phyloP scores from a whole-genome alignment of 2,888 invertebrate genomes.

The Lasius platythorax region DNA sequence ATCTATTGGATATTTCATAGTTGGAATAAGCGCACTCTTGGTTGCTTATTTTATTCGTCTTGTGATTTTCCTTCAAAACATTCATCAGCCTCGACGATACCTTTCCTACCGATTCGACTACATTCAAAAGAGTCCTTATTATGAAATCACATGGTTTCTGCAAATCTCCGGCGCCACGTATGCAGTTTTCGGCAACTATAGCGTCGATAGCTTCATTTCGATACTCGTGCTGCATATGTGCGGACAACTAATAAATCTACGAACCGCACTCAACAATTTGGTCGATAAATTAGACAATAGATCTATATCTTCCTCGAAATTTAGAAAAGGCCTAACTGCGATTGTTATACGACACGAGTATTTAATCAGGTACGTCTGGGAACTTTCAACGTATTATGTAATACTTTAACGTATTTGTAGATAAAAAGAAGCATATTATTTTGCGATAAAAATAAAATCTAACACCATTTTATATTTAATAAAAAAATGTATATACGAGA shows the following conservation, averaged over 20 bases:
- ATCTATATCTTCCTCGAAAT: background rate
- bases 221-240: conserved; percentile 71
- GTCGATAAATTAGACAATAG: background rate
- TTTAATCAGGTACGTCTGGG: conserved; percentile 54
- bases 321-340: conserved; percentile 41
- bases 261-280: conserved; percentile 27
- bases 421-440: background rate
- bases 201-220: conserved; percentile 68
- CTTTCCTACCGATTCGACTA: background rate
- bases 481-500: too few relatives aligned
- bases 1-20: background rate
- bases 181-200: conserved; percentile 57
- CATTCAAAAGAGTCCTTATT: background rate
- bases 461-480: too few relatives aligned
- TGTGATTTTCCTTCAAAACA: background rate
- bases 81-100: conserved; percentile 2
- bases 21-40: too few relatives aligned
- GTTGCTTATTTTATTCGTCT: background rate
- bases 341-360: conserved; percentile 68
- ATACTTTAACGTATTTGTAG: background rate
- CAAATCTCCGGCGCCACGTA: background rate
- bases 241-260: conserved; percentile 66
- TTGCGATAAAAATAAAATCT: too few relatives aligned
- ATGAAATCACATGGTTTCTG: conserved; percentile 9
- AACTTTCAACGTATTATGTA: background rate